phyloP scores from a whole-genome alignment of 2,797 vertebrate species.

The Buphagus erythrorhynchus region DNA sequence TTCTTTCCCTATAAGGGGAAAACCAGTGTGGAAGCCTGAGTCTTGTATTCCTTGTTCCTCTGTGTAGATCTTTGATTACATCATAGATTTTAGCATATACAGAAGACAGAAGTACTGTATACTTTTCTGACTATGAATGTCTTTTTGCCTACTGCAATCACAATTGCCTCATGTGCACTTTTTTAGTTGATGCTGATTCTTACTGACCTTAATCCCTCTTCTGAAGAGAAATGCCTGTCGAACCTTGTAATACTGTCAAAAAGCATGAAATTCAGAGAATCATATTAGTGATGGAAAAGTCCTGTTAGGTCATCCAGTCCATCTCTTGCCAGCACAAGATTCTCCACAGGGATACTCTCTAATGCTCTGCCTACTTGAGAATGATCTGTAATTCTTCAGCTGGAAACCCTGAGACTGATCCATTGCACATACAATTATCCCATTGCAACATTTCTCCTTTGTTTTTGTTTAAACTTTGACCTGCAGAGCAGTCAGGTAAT shows the following conservation, averaged over 20 bases:
- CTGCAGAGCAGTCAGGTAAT: neutral
- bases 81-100: neutral
- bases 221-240: slow-evolving; percentile 66
- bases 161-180: slow-evolving; percentile 42
- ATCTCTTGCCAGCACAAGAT: neutral
- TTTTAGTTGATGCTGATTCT: slow-evolving; percentile 69
- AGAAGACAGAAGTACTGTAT: neutral
- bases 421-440: neutral
- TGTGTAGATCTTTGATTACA: neutral
- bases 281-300: slow-evolving; percentile 39
- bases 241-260: slow-evolving; percentile 70
- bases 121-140: neutral
- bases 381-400: neutral
- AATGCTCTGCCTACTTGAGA: neutral
- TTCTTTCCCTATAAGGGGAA: neutral
- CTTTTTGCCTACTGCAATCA: slow-evolving; percentile 6
- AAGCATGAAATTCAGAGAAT: slow-evolving; percentile 63
- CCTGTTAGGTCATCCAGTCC: slow-evolving; percentile 26
- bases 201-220: slow-evolving; percentile 66
- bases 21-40: neutral
- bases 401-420: neutral
- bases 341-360: neutral
- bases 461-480: neutral
- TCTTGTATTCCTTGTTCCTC: neutral
- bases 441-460: neutral